Evolutionary conservation across 1,140 invertebrate genomes (phyloP), one percentile per base, ranked within the genome.

Genomic region (Habropoda laboriosa): DNA sequence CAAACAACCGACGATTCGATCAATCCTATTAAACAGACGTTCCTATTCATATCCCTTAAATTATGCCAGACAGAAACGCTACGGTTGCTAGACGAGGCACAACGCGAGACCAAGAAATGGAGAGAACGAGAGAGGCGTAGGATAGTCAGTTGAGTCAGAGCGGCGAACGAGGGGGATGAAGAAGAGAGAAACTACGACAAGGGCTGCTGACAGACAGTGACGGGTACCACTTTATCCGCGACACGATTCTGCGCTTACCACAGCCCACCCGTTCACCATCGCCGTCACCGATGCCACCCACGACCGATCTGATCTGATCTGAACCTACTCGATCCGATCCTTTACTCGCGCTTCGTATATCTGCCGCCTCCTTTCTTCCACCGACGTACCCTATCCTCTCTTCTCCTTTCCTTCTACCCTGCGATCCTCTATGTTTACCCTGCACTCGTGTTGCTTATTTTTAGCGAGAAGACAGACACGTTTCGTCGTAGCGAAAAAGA

Each of bases 191-290:
- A 84, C 79, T 76, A 66, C 78, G 86, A 89, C 85, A 87, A 82
- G 88, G 85, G 83, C 81, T 89, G 86, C 86, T 91, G 90, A 91
- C 88, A 90, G 91, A 91, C 91, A 91, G 88, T 90, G 90, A 91
- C 87, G 87, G 87, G 87, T 86, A 88, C 86, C 87, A 90, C 90
- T 92, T 92, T 92, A 92, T 92, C 89, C 89, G 82, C 90, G 87
- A 92, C 91, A 92, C 85, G 91, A 85, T 92, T 92, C 90, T 91
- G 89, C 91, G 91, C 91, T 92, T 92, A 92, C 91, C 90, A 77
- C 88, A 90, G 86, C 84, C 89, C 88, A 89, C 86, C 81, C 87
- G 84, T 86, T 90, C 86, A 90, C 87, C 86, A 83, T 83, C 82
- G 83, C 83, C 83, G 79, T 81, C 85, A 80, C 81, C 86, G 63